These are phyloP conservation scores for Brachionus plicatilis DNA, from an alignment of 1,140 invertebrate genomes.

Conservation along the genomic window DNA sequence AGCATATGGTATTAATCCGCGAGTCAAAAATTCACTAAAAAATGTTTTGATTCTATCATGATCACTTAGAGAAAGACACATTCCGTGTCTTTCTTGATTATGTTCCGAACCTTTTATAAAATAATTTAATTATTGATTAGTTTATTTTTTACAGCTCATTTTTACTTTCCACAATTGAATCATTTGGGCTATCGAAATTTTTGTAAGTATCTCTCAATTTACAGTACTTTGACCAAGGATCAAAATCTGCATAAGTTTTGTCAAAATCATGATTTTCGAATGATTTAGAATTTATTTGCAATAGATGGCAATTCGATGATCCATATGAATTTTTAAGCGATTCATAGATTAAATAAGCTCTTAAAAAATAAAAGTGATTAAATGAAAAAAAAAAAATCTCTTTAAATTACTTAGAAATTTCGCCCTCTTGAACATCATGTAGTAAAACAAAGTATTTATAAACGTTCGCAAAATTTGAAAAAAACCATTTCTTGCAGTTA, in stretches of 20 bases:
- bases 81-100: slow-evolving; percentile 58
- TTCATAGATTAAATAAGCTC: slow-evolving; percentile 74
- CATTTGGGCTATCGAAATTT: not conserved
- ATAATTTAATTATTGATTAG: not conserved
- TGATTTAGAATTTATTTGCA: slow-evolving; percentile 72
- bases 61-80: slow-evolving; percentile 70
- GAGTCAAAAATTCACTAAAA: slow-evolving; percentile 78
- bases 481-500: slow-evolving; percentile 80
- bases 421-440: slow-evolving; percentile 70
- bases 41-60: slow-evolving; percentile 72
- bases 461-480: slow-evolving; percentile 59
- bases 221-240: slow-evolving; percentile 13
- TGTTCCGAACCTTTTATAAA: not conserved
- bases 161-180: not conserved
- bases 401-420: slow-evolving; percentile 60
- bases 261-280: slow-evolving; percentile 39
- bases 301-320: slow-evolving; percentile 73
- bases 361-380: slow-evolving; percentile 54
- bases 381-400: slow-evolving; percentile 18
- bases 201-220: not conserved
- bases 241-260: not conserved
- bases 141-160: not conserved
- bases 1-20: slow-evolving; percentile 78
- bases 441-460: slow-evolving; percentile 82
- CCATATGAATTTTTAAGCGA: slow-evolving; percentile 78